Base-by-base conservation (phyloP, 2,888 invertebrate species). In the Dascillus cervinus region DNA sequence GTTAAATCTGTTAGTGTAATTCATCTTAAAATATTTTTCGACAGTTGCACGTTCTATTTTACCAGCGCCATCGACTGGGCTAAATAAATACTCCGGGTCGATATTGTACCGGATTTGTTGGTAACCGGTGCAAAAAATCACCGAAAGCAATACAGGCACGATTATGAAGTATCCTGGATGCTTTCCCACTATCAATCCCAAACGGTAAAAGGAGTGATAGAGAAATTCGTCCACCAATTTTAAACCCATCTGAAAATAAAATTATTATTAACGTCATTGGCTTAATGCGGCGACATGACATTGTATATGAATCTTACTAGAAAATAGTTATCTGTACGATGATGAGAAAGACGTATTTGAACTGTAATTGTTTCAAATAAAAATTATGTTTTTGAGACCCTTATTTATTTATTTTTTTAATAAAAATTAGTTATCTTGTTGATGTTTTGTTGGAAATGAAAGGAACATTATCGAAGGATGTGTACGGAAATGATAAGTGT, bases 71-170 rank as follows among this genome's bases (percentile, higher is more conserved):
- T 85, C 82, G 43, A 87, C 72, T 0, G 92, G 92, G 19, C 89
- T 88, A 69, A 91, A 92, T 10, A 92, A 72, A 65, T 91, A 92
- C 62, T 91, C 91, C 1, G 91, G 91, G 64, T 91, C 91, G 67
- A 90, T 90, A 68, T 90, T 87, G 66, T 89, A 90, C 59, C 81
- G 70, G 36, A 91, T 74, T 60, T 77, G 73, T 66, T 91, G 91
- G 65, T 84, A 87, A 29, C 91, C 91, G 12, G 91, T 91, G 62
- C 86, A 76, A 64, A 87, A 85, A 29, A 91, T 73, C 33, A 82
- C 64, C 1, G 87, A 79, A 32, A 91, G 66, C 26, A 91, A 73
- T 19, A 90, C 64, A n/a, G 91, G 91, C 32, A 91, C 73, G 51
- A 91, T 79, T 45, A 91, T 74, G 69, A 90, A 91, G 67, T 90